Evolutionary conservation across 2,888 invertebrate genomes (phyloP).

Genomic region (Syrphus vitripennis): DNA sequence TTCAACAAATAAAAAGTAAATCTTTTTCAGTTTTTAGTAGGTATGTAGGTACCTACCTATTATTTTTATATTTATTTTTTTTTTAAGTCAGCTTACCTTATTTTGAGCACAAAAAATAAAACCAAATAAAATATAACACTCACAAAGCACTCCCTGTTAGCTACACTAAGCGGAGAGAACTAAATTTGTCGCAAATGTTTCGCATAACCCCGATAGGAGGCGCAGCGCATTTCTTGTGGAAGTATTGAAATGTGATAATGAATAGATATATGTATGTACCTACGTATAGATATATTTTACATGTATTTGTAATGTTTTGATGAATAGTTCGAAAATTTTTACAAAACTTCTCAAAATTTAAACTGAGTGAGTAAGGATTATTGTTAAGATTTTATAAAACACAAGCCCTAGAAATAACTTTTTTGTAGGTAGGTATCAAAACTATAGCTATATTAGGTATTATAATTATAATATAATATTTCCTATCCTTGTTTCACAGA

Average conservation of each 20-base stretch:
- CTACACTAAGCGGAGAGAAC: conserved; percentile 16
- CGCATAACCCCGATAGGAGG: conserved; percentile 7
- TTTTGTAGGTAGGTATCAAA: too few relatives aligned
- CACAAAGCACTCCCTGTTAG: conserved; percentile 26
- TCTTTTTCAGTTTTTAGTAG: too few relatives aligned
- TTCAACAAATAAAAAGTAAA: not conserved
- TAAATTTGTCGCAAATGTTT: conserved; percentile 10
- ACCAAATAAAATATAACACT: not conserved
- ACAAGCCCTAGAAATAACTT: too few relatives aligned
- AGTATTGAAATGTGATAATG: not conserved
- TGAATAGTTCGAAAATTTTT: not conserved
- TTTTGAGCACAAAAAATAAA: not conserved
- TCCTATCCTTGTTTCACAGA: too few relatives aligned
- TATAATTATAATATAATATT: too few relatives aligned
- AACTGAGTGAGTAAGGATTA: too few relatives aligned
- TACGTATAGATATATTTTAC: not conserved
- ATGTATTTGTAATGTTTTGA: not conserved
- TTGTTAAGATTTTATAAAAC: too few relatives aligned
- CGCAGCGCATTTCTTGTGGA: not conserved
- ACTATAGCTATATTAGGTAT: too few relatives aligned
- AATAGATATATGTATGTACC: not conserved
- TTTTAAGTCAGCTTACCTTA: not conserved
- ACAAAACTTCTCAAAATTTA: not conserved
- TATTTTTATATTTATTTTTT: not conserved
- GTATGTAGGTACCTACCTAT: too few relatives aligned